A percentile compares a stretch with the other conserved stretches of the same genome.
Conservation (phyloP, 2,113 vertebrate species). For the Callopanchax toddi region DNA sequence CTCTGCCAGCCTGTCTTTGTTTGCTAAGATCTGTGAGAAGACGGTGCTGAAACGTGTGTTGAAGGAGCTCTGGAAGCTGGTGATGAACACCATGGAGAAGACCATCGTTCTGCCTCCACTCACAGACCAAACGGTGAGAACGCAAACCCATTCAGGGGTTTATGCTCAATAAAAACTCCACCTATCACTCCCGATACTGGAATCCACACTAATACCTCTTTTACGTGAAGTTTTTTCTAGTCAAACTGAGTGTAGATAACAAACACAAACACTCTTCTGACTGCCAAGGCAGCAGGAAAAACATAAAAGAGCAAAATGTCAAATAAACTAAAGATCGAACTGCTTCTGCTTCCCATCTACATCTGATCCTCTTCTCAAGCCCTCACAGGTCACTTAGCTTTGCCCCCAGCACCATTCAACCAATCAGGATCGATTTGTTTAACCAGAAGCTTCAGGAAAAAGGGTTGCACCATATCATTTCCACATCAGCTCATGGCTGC, state of each 20-base stretch:
- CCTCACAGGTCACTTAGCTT: constrained; percentile 36
- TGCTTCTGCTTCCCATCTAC: constrained; percentile 33
- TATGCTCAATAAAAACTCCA: too few relatives aligned
- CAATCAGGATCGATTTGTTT: constrained; percentile 50
- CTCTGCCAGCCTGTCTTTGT: constrained; percentile 87
- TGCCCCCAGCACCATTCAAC: constrained; percentile 49
- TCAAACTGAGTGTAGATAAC: background rate
- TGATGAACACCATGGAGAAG: constrained; percentile 99
- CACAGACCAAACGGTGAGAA: constrained; percentile 95
- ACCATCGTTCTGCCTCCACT: constrained; percentile 94
- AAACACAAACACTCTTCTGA: constrained; percentile 27
- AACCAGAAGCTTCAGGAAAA: constrained; percentile 3
- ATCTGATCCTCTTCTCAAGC: constrained; percentile 27
- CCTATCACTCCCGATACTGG: too few relatives aligned
- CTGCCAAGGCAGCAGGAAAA: constrained; percentile 36
- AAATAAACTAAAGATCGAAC: constrained; percentile 36
- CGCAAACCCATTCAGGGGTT: too few relatives aligned
- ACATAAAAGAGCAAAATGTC: constrained; percentile 38
- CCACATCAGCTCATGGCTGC: constrained; percentile 78
- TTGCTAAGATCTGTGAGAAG: constrained; percentile 99
- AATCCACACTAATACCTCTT: too few relatives aligned
- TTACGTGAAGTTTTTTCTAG: background rate
- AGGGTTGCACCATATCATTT: constrained; percentile 83
- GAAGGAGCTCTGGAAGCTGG: constrained; percentile 98
- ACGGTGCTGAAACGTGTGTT: constrained; percentile 96